Conservation (phyloP, 2,888 invertebrate genomes). For the Ormyrus thymus region DNA sequence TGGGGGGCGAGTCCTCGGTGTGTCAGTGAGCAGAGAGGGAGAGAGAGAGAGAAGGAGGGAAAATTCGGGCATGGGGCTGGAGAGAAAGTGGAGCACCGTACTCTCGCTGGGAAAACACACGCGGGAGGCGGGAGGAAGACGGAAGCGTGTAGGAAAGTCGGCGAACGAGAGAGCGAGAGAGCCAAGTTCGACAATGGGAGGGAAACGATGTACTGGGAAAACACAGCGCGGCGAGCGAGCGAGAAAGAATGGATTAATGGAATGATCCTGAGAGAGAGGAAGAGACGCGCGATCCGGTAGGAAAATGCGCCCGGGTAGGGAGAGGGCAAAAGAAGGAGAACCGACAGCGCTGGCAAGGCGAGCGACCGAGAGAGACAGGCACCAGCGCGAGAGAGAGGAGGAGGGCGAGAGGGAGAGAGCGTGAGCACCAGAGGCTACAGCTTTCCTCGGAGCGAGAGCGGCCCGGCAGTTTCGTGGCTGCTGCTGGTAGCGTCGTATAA, state of each 20-base stretch:
- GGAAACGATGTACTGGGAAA: constrained; percentile 15
- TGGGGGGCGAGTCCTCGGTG: background rate
- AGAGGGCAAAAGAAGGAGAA: constrained; percentile 47
- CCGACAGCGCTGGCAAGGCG: background rate
- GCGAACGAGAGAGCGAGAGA: background rate
- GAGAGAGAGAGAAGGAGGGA: background rate
- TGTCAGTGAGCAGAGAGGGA: background rate
- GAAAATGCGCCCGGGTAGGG: background rate
- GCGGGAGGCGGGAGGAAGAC: constrained; percentile 37
- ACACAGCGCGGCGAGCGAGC: background rate
- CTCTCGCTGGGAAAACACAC: constrained; percentile 18
- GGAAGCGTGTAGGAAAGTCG: background rate
- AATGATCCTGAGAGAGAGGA: constrained; percentile 27
- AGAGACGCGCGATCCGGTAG: background rate
- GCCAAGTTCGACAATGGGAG: constrained; percentile 23
- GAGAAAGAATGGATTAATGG: constrained; percentile 49
- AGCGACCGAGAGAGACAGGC: constrained; percentile 54
- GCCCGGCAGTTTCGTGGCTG: constrained; percentile 49
- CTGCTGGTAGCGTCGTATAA: constrained; percentile 57
- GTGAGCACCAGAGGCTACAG: constrained; percentile 14
- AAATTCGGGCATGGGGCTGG: constrained; percentile 25
- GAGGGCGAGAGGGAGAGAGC: constrained; percentile 58
- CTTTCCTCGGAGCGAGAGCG: constrained; percentile 17
- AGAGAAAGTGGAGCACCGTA: constrained; percentile 10
- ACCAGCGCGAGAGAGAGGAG: constrained; percentile 56